phyloP scores from a whole-genome alignment of 2,113 vertebrate species.

The Prionailurus bengalensis region DNA sequence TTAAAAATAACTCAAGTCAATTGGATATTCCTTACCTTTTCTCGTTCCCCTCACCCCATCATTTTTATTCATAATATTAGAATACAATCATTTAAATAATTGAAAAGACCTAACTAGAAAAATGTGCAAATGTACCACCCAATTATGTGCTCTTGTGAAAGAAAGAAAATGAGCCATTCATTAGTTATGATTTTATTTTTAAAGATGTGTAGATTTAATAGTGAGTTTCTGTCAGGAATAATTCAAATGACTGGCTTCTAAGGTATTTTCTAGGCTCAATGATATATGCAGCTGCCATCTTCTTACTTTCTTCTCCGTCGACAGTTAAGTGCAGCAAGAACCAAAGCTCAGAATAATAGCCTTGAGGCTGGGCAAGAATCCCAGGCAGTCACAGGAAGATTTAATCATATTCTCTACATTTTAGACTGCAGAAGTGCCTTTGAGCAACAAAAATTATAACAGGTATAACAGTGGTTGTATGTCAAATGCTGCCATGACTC shows the following conservation, averaged over 20 bases:
- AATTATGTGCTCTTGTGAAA: not conserved
- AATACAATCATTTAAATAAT: conserved; percentile 28
- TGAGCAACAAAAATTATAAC: not conserved
- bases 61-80: conserved; percentile 30
- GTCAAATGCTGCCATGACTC: not conserved
- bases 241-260: conserved; percentile 11
- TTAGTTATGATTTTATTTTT: conserved; percentile 31
- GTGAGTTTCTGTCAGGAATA: not conserved
- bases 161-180: conserved; percentile 37
- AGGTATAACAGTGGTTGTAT: not conserved
- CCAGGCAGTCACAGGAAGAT: not conserved
- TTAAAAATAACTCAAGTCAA: conserved; percentile 48
- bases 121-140: conserved; percentile 44
- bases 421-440: not conserved
- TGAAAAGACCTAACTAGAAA: conserved; percentile 34
- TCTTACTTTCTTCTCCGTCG: not conserved
- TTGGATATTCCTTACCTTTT: not conserved
- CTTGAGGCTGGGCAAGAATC: not conserved
- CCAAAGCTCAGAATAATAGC: not conserved
- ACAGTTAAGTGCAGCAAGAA: not conserved
- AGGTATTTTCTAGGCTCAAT: not conserved
- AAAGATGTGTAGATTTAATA: conserved; percentile 5
- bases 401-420: not conserved
- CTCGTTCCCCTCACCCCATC: not conserved
- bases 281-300: not conserved